A percentile compares a stretch with the other conserved stretches of the same genome.
These are phyloP conservation scores for Troglohyphantes excavatus DNA, from an alignment of 2,888 invertebrate species.

Conservation along the genomic window DNA sequence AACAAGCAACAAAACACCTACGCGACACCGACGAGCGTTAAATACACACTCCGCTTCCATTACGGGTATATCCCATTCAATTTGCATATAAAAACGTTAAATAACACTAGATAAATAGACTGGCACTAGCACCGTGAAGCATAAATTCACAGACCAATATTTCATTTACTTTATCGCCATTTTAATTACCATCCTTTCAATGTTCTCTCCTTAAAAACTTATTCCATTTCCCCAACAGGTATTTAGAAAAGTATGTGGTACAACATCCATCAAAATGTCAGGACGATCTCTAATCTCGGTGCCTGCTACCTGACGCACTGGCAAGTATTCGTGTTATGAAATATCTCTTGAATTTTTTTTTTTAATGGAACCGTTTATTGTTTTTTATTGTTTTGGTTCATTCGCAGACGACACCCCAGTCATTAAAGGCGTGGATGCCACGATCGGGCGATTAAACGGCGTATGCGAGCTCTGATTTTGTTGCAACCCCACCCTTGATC, in stretches of 20 bases:
- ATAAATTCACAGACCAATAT: not conserved
- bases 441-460: conserved; percentile 55
- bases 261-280: conserved; percentile 34
- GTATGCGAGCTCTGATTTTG: conserved; percentile 15
- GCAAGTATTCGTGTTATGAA: conserved; percentile 9
- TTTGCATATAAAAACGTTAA: not conserved
- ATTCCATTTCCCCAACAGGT: not conserved
- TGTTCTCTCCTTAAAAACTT: not conserved
- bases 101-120: not conserved
- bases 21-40: not conserved
- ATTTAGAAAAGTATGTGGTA: conserved; percentile 43
- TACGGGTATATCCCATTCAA: not conserved
- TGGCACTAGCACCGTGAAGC: not conserved
- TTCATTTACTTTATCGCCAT: conserved; percentile 1
- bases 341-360: not conserved
- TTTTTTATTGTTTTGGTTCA: not conserved
- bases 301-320: not conserved
- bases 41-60: not conserved
- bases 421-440: conserved; percentile 76
- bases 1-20: not conserved
- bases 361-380: not conserved
- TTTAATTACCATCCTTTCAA: not conserved
- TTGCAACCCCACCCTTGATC: conserved; percentile 59
- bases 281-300: not conserved
- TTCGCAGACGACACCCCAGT: conserved; percentile 63